Base-by-base conservation (phyloP, 2,797 vertebrate genomes). In the Miichthys miiuy region DNA sequence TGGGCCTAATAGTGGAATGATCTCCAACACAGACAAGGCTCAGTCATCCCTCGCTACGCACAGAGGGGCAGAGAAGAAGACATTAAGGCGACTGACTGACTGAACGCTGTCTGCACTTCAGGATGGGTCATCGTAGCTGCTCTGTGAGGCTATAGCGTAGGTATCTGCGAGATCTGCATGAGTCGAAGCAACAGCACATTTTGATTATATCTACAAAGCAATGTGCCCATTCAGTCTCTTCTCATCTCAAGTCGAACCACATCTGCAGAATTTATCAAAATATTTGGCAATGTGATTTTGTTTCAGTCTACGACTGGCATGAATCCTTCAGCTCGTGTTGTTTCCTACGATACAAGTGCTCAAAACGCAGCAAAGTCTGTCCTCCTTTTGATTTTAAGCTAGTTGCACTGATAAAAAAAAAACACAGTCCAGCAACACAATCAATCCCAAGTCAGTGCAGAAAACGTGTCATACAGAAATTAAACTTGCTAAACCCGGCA, bases 11-110 rank as follows among this genome's bases (percentile, higher is more conserved):
- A 77, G 82, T 76, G 85, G 83, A 89, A 86, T 81, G 90, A 91
- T 85, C 79, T 91, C 86, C 87, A 82, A 74, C 86, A 92, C 91
- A 93, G 93, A 93, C 92, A 92, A 84, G 79, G 88, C 88, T 92
- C 91, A 93, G 91, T 92, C 91, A 91, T 91, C 91, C 90, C 91
- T 92, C 84, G 68, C 88, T 76, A 73, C 55, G 84, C 82, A 88
- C 87, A 88, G 90, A 91, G 88, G 91, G 91, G 87, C 87, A 92
- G 88, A 89, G 87, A 88, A 77, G 86, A 38, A 92, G 77, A 89
- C 88, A 77, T 92, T 93, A 93, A 94, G 93, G 93, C 92, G 72
- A 81, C 86, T 91, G 89, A 91, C 90, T 94, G 92, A 91, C 90
- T 92, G 91, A 93, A 90, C 88, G 48, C 87, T 92, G 91, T 92